Percentiles rank a stretch among this genome's conserved stretches.
Evolutionary conservation across 2,888 invertebrate genomes (phyloP).

Genomic region (Eilema depressum): DNA sequence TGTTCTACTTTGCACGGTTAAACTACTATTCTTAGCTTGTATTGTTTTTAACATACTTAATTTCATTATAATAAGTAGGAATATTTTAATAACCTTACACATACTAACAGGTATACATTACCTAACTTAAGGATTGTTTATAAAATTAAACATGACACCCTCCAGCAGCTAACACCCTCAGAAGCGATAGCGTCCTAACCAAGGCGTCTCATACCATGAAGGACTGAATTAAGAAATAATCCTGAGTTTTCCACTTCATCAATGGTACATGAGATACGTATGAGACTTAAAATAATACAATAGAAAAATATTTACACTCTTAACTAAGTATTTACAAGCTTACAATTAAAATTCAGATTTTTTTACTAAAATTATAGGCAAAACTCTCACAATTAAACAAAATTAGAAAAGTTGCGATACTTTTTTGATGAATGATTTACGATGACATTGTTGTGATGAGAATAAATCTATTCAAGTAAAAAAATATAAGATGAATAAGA

Average conservation of each 20-base stretch:
- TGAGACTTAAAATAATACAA: conserved; percentile 47
- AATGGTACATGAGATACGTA: conserved; percentile 24
- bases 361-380: conserved; percentile 43
- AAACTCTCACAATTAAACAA: conserved; percentile 28
- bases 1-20: conserved; percentile 15
- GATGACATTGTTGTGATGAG: background rate
- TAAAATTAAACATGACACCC: conserved; percentile 57
- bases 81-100: conserved; percentile 44
- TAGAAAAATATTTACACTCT: conserved; percentile 63
- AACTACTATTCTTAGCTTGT: conserved; percentile 32
- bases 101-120: conserved; percentile 49
- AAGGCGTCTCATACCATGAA: conserved; percentile 20
- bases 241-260: background rate
- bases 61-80: conserved; percentile 42
- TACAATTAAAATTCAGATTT: conserved; percentile 49
- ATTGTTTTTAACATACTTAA: conserved; percentile 29
- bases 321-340: conserved; percentile 61
- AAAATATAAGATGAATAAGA: background rate
- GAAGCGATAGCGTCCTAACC: conserved; percentile 36
- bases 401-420: conserved; percentile 28
- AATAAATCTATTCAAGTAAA: background rate
- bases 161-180: conserved; percentile 37
- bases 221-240: conserved; percentile 15
- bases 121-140: conserved; percentile 50
- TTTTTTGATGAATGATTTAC: background rate